Evolutionary conservation across 2,113 vertebrate genomes (phyloP).

Genomic region (Sialia sialis): DNA sequence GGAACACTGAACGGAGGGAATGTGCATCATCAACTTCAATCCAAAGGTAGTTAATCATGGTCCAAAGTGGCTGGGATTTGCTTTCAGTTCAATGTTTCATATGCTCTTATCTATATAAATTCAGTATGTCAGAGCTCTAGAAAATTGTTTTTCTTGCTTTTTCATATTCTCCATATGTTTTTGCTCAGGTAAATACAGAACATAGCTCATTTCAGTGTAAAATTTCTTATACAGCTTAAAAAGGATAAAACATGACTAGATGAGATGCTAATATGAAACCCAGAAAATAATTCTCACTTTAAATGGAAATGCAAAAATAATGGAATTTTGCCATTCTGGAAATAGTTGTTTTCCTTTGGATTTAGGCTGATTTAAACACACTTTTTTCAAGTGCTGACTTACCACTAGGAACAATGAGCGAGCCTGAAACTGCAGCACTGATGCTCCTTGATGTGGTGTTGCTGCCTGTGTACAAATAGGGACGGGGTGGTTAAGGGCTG

Average conservation of each 20-base stretch:
- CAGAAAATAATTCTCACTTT: not conserved
- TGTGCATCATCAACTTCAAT: accelerated
- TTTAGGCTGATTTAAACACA: not conserved
- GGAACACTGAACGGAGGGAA: not conserved
- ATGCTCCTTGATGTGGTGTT: not conserved
- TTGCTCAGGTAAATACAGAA: not conserved
- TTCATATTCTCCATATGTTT: not conserved
- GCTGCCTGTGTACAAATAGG: not conserved
- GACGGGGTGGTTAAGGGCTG: accelerated
- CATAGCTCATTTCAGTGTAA: not conserved
- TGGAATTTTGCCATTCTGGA: not conserved
- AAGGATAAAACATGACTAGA: not conserved
- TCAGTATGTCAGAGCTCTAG: not conserved
- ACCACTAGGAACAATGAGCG: not conserved
- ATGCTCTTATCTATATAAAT: not conserved
- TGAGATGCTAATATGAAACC: not conserved
- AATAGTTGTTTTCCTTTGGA: not conserved
- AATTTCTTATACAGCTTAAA: not conserved
- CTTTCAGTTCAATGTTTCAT: not conserved
- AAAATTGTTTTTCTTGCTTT: not conserved
- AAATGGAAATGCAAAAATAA: not conserved
- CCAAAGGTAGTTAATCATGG: not conserved
- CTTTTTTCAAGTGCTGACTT: not conserved
- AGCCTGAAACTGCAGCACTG: not conserved
- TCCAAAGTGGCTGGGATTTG: not conserved